Evolutionary conservation across 2,888 invertebrate species (phyloP).

Genomic region (Lasioglossum figueresi): DNA sequence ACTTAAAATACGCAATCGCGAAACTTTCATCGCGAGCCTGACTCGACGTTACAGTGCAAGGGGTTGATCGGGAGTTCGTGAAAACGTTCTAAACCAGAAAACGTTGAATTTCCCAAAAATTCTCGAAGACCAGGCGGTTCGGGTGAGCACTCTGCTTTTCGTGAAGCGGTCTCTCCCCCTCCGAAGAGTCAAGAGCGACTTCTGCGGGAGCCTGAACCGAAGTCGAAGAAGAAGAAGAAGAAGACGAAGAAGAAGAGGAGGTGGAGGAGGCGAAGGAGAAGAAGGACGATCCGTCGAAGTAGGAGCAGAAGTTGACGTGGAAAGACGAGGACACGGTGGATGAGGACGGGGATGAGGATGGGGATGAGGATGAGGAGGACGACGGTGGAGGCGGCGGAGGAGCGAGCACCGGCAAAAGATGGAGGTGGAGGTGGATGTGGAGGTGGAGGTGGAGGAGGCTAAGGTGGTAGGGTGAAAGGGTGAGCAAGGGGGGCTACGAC

Average conservation of each 20-base stretch:
- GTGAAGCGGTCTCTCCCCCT: slow-evolving; percentile 22
- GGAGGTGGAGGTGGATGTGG: slow-evolving; percentile 34
- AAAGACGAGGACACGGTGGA: slow-evolving; percentile 20
- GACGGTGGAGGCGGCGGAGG: slow-evolving; percentile 32
- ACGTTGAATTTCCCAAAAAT: not conserved
- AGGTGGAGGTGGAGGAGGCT: slow-evolving; percentile 37
- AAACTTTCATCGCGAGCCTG: not conserved
- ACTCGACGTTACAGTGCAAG: not conserved
- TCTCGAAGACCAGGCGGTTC: not conserved
- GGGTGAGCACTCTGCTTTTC: not conserved
- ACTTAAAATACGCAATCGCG: too few species aligned
- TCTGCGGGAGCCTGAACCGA: slow-evolving; percentile 8
- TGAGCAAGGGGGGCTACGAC: slow-evolving; percentile 60
- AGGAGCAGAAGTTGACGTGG: slow-evolving; percentile 3
- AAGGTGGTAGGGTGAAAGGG: slow-evolving; percentile 52
- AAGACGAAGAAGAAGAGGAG: not conserved
- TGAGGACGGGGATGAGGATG: slow-evolving; percentile 14
- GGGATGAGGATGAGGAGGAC: slow-evolving; percentile 9
- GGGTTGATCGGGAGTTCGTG: too few species aligned
- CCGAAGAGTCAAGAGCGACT: slow-evolving; percentile 36
- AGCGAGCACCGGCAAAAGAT: slow-evolving; percentile 26
- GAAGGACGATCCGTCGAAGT: slow-evolving; percentile 16
- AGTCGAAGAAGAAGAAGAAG: not conserved
- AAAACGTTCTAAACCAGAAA: not conserved
- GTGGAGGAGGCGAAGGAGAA: not conserved